Evolutionary conservation across 2,888 invertebrate genomes (phyloP).

Genomic region (Agrochola macilenta): DNA sequence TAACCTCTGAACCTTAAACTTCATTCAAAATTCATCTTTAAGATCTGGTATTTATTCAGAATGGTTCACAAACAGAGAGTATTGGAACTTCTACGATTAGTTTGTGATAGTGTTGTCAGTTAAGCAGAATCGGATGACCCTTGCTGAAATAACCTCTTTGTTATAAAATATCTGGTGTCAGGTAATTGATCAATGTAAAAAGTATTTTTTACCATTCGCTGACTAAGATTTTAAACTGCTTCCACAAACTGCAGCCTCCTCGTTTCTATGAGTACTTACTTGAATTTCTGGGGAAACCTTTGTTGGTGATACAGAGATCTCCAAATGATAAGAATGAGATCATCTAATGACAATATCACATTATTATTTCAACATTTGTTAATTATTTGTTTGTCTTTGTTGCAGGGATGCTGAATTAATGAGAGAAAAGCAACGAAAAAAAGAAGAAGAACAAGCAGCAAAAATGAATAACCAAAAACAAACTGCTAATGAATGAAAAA

Average conservation of each 20-base stretch:
- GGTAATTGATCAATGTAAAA: constrained; percentile 28
- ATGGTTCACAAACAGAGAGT: neutral
- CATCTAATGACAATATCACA: neutral
- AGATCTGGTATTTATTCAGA: constrained; percentile 2
- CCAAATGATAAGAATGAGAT: neutral
- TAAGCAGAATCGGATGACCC: neutral
- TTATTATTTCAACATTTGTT: neutral
- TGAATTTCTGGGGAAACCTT: neutral
- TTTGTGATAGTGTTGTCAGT: neutral
- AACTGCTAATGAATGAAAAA: constrained; percentile 81
- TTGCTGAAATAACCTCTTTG: constrained; percentile 1
- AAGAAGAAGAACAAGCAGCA: constrained; percentile 89
- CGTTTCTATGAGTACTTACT: constrained; percentile 15
- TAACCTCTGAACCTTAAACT: constrained; percentile 32
- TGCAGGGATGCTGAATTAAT: constrained; percentile 96
- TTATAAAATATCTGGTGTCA: neutral
- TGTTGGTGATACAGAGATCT: neutral
- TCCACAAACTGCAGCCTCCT: neutral
- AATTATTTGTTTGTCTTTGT: constrained; percentile 59
- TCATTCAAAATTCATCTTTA: neutral
- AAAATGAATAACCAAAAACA: constrained; percentile 76
- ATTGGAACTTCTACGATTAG: neutral
- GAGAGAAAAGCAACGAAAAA: constrained; percentile 96
- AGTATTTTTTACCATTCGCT: neutral
- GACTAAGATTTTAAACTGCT: neutral